Base-by-base conservation (phyloP, 2,888 invertebrate genomes). In the Campoplex capitator region DNA sequence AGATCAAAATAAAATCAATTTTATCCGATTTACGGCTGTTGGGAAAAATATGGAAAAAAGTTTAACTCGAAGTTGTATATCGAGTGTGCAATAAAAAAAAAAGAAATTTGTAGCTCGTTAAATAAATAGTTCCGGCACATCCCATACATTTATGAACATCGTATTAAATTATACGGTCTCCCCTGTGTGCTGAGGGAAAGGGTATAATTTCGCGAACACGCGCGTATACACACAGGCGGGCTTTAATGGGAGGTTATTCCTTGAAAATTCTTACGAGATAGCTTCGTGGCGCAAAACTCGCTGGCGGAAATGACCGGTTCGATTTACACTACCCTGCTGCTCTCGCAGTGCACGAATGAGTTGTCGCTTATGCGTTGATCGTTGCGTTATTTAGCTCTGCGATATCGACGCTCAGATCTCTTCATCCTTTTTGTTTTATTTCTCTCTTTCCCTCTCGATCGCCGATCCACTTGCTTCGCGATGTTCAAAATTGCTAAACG, bases 401-500 rank as follows among this genome's bases (percentile, higher is more conserved):
- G 86, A 87, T 82, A 79, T 78, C 83, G 68, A 70, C 84, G 58
- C 3, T 7, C 18, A 51, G n/a, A 51, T 51, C 6, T n/a, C n/a
- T 51, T 13, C 71, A 54, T 70, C 54, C 56, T 38, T n/a, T 75
- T 56, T n/a, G 67, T 48, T 65, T 73, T 67, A 38, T 71, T 62
- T 73, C 32, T 58, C 68, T 81, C 79, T 71, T 80, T 87, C 54
- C 70, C 83, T 78, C 65, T 75, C 67, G 82, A 73, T 88, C 76
- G 75, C 67, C 9, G 56, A 2, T 3, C 13, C 28, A 0, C 28
- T 3, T 11, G 2, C 13, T 58, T 13, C 28, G 13, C 28, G 13
- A 6, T 58, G 13, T 1, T 9, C 28, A 23, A 58, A 58, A 32
- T 1, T 91, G 91, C 90, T 91, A 90, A 91, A 91, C 88, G 88